phyloP scores from a whole-genome alignment of 2,113 vertebrate species.

The Ciconia boyciana region DNA sequence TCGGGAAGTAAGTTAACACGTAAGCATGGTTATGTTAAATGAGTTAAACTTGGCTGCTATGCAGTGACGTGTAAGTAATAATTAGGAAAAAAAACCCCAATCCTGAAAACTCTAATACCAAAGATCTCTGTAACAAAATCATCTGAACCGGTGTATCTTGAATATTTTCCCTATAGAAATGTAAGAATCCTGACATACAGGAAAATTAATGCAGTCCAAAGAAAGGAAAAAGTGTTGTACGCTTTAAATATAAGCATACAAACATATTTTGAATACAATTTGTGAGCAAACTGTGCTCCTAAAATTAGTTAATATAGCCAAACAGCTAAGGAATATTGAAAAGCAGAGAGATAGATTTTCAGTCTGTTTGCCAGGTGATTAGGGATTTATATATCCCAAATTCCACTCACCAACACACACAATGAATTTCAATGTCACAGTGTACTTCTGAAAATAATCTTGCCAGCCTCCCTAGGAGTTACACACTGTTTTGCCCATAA shows the following conservation, averaged over 20 bases:
- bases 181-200: background rate
- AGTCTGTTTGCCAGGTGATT: background rate
- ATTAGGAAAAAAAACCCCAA: background rate
- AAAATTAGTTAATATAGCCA: background rate
- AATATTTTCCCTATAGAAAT: background rate
- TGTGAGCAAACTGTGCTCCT: background rate
- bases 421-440: background rate
- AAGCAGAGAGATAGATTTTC: background rate
- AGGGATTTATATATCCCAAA: background rate
- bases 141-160: fast-evolving
- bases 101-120: background rate
- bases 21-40: background rate
- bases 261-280: too few species aligned
- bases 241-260: background rate
- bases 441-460: background rate
- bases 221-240: background rate
- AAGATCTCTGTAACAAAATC: background rate
- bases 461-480: background rate
- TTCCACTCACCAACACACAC: background rate
- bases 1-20: background rate
- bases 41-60: background rate
- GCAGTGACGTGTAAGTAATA: background rate
- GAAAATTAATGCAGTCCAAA: background rate
- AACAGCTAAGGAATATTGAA: background rate
- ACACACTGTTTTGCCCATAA: fast-evolving